Conservation (phyloP, 1,140 invertebrate genomes). For the honey bee (Apis mellifera) region DNA sequence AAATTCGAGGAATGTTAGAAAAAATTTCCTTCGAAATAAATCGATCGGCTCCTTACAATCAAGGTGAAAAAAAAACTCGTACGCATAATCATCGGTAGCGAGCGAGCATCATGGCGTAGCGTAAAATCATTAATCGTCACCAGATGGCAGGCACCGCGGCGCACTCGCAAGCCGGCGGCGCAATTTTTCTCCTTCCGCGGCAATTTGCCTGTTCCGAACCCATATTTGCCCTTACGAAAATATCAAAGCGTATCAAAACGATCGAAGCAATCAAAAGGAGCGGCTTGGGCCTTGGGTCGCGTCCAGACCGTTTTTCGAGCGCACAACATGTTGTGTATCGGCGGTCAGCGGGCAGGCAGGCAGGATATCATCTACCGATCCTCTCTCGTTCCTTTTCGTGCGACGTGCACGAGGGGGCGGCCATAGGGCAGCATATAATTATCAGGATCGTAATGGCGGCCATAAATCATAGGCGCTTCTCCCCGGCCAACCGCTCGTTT, state of each 20-base stretch:
- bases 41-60: accelerated
- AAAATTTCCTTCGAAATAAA: background rate
- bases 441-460: conserved; percentile 78
- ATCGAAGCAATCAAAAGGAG: conserved; percentile 72
- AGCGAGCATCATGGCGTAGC: background rate
- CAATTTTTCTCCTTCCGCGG: conserved; percentile 35
- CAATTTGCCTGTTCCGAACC: conserved; percentile 26
- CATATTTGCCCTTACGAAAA: conserved; percentile 38
- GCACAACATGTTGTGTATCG: conserved; percentile 38
- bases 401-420: conserved; percentile 71
- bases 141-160: conserved; percentile 27
- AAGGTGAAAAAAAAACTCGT: background rate
- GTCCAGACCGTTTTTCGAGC: conserved; percentile 49
- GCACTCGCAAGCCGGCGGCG: conserved; percentile 19
- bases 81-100: conserved; percentile 1
- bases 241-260: conserved; percentile 70
- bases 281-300: conserved; percentile 56
- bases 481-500: conserved; percentile 63
- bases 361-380: conserved; percentile 76
- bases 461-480: conserved; percentile 82
- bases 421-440: conserved; percentile 80
- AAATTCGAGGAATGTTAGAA: background rate
- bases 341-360: conserved; percentile 71
- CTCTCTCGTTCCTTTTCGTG: conserved; percentile 64
- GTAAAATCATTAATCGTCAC: conserved; percentile 27